These are phyloP conservation scores for Astur gentilis DNA, from an alignment of 2,113 vertebrate species.

Conservation along the genomic window DNA sequence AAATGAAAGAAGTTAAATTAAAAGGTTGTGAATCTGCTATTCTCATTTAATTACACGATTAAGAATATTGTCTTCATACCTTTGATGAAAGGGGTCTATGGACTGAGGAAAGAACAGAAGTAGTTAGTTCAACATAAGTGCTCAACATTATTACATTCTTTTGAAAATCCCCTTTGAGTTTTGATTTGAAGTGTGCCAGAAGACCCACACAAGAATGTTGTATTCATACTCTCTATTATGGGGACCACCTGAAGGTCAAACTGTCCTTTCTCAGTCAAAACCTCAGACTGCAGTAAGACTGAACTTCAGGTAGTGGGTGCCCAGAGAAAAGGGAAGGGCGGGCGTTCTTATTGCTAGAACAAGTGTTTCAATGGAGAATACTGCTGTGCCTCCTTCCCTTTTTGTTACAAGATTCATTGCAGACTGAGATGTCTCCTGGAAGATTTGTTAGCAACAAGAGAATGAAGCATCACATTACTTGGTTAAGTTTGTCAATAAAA, in stretches of 20 bases:
- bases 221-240: background rate
- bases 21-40: background rate
- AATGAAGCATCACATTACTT: background rate
- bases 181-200: background rate
- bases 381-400: background rate
- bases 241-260: rapidly evolving
- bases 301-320: background rate
- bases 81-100: background rate
- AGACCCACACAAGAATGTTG: background rate
- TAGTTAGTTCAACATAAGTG: background rate
- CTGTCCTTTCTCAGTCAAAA: background rate
- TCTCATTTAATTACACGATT: background rate
- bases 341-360: background rate
- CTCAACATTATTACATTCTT: background rate
- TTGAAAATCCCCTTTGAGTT: background rate
- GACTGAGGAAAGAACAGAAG: background rate
- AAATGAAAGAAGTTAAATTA: background rate
- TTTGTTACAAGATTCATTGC: background rate
- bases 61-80: background rate
- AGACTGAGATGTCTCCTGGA: background rate
- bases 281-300: background rate
- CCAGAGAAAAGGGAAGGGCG: background rate
- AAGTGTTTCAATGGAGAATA: background rate
- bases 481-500: background rate
- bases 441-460: background rate